A percentile compares a stretch with the other conserved stretches of the same genome.
These are phyloP conservation scores for Drosophila ogumai DNA, from an alignment of 1,140 invertebrate genomes.

Conservation along the genomic window DNA sequence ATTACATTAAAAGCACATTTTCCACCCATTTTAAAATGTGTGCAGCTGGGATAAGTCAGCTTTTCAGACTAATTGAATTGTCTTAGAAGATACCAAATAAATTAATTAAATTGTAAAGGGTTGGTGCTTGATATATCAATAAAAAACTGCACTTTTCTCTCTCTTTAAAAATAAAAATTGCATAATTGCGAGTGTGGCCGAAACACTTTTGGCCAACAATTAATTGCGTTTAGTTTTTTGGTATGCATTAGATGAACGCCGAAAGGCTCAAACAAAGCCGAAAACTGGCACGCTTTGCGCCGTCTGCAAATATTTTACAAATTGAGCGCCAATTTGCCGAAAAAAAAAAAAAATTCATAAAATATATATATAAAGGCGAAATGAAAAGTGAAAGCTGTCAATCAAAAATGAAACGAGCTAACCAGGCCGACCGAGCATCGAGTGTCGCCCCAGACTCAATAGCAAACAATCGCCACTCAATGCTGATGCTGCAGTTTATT, in stretches of 20 bases:
- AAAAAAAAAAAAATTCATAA: constrained; percentile 16
- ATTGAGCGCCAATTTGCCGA: constrained; percentile 41
- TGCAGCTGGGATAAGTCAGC: neutral
- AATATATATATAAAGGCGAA: constrained; percentile 10
- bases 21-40: neutral
- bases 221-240: constrained; percentile 70
- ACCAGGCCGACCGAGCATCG: constrained; percentile 38
- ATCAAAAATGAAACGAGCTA: constrained; percentile 56
- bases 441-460: constrained; percentile 24
- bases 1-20: neutral
- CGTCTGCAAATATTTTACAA: constrained; percentile 35
- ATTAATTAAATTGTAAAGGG: neutral
- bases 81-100: too few relatives aligned
- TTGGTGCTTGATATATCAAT: neutral
- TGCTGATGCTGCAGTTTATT: constrained; percentile 39
- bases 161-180: neutral
- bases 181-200: constrained; percentile 18
- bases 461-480: constrained; percentile 22
- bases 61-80: neutral
- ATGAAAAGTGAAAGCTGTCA: constrained; percentile 74
- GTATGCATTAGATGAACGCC: constrained; percentile 58
- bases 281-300: constrained; percentile 38
- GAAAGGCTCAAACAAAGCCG: constrained; percentile 26
- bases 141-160: neutral
- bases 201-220: constrained; percentile 48